phyloP scores from a whole-genome alignment of 2,888 invertebrate genomes.

The Dusona sp. region DNA sequence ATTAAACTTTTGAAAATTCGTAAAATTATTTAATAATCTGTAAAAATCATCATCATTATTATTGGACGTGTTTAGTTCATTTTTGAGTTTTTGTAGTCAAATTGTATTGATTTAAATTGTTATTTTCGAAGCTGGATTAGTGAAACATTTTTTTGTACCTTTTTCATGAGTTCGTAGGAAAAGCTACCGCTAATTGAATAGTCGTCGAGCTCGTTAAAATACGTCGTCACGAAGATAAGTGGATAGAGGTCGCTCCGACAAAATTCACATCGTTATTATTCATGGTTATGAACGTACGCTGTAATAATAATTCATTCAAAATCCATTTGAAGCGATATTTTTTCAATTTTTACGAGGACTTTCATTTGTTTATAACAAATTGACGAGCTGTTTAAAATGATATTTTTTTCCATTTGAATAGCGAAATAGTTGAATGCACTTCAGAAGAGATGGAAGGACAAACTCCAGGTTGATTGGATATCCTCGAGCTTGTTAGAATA shows the following conservation, averaged over 20 bases:
- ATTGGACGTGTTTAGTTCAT: neutral
- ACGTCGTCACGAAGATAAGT: neutral
- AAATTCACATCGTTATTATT: constrained; percentile 11
- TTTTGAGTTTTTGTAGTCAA: neutral
- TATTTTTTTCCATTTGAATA: neutral
- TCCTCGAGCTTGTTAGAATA: constrained; percentile 8
- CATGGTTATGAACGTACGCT: neutral
- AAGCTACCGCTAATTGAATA: constrained; percentile 22
- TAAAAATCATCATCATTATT: no score
- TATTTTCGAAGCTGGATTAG: neutral
- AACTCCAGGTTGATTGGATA: constrained; percentile 13
- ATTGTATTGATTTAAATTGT: neutral
- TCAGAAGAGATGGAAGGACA: neutral
- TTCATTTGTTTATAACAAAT: neutral
- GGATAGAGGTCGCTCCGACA: neutral
- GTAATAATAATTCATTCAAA: constrained; percentile 3
- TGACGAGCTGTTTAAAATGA: neutral
- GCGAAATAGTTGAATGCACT: neutral
- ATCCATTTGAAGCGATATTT: neutral
- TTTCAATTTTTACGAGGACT: neutral
- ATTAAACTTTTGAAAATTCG: no score
- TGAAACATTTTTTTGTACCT: neutral
- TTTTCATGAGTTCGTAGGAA: neutral
- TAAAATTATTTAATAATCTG: no score
- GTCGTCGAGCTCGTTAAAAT: constrained; percentile 36